phyloP scores from a whole-genome alignment of 2,113 vertebrate genomes.

The Recurvirostra avosetta region DNA sequence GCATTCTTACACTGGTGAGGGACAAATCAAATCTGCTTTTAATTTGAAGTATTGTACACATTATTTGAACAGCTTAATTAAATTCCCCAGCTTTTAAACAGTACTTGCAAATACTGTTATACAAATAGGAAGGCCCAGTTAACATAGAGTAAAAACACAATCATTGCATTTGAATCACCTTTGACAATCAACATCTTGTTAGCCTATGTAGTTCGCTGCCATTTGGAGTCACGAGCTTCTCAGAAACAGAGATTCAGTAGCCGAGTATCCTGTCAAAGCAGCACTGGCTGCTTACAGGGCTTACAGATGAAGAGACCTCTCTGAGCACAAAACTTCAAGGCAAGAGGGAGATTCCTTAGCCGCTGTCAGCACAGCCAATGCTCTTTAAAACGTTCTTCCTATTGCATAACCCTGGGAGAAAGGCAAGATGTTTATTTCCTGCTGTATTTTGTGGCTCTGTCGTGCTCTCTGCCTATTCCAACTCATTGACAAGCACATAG shows the following conservation, averaged over 20 bases:
- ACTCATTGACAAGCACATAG: neutral
- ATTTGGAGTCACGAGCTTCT: neutral
- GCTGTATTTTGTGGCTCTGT: neutral
- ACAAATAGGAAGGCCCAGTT: neutral
- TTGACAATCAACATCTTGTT: neutral
- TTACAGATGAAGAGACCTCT: neutral
- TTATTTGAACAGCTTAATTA: slow-evolving; percentile 26
- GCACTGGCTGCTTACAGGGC: neutral
- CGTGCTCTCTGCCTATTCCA: neutral
- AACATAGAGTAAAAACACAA: neutral
- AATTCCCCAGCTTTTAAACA: neutral
- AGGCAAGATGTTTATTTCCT: neutral
- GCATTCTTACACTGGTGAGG: neutral
- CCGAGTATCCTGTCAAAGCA: fast-evolving
- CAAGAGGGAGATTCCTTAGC: neutral
- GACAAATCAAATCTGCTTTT: slow-evolving; percentile 11
- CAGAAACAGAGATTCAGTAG: neutral
- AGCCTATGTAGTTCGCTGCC: neutral
- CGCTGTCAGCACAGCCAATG: neutral
- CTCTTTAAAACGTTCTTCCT: neutral
- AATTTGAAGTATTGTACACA: neutral
- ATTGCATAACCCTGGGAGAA: neutral
- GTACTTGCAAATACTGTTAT: neutral
- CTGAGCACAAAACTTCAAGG: neutral
- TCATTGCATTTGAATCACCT: neutral